Evolutionary conservation across 2,113 vertebrate species (phyloP).

Genomic region (Rattus norvegicus): DNA sequence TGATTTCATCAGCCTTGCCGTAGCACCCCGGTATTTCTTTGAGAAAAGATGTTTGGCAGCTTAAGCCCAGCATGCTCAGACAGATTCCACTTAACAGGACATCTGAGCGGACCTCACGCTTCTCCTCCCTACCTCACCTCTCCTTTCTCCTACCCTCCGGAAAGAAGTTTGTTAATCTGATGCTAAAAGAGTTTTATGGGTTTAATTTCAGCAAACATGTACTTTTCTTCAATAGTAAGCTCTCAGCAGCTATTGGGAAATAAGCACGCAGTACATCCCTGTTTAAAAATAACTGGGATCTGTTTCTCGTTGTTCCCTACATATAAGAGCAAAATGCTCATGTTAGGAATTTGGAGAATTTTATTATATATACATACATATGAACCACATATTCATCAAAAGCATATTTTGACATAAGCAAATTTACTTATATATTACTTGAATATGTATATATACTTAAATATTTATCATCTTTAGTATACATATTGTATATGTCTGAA

Average conservation of each 20-base stretch:
- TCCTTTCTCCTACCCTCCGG: constrained; percentile 39
- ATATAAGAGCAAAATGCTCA: background rate
- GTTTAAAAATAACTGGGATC: background rate
- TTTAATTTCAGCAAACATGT: constrained; percentile 15
- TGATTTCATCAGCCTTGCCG: constrained; percentile 83
- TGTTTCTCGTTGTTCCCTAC: background rate
- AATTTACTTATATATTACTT: background rate
- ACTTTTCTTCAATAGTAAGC: constrained; percentile 14
- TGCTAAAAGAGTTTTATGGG: constrained; percentile 9
- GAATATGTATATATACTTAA: background rate
- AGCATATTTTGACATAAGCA: background rate
- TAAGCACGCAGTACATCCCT: background rate
- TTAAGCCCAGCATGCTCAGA: constrained; percentile 79
- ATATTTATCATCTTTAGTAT: too few relatives aligned
- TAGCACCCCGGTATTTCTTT: constrained; percentile 82
- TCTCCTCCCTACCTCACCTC: constrained; percentile 9
- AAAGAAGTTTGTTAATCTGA: constrained; percentile 6
- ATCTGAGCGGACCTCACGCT: constrained; percentile 18
- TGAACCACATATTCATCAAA: background rate
- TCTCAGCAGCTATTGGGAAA: constrained; percentile 39
- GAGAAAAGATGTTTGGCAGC: constrained; percentile 85
- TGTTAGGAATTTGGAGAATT: background rate
- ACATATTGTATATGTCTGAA: background rate
- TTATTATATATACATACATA: background rate
- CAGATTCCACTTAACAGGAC: constrained; percentile 83